Evolutionary conservation across 2,113 vertebrate genomes (phyloP).

Genomic region (Labeo rohita): DNA sequence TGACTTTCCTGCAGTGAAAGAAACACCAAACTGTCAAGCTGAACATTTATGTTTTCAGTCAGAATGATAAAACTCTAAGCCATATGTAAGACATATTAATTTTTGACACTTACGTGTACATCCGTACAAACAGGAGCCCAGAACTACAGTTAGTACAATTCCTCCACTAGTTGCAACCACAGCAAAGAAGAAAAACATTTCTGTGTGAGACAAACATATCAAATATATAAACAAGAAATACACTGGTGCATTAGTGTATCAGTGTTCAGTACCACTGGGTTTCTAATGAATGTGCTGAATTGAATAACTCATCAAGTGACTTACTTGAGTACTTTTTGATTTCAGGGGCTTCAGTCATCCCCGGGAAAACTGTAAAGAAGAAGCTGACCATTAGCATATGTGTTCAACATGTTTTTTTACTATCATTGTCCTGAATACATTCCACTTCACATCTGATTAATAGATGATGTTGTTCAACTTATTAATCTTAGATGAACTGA

Average conservation of each 20-base stretch:
- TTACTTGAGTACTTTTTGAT: background rate
- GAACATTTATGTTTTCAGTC: background rate
- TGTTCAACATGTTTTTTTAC: background rate
- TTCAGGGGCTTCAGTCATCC: background rate
- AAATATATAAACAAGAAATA: background rate
- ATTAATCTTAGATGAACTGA: background rate
- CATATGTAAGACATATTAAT: background rate
- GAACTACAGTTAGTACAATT: background rate
- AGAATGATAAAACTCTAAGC: background rate
- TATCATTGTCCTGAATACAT: background rate
- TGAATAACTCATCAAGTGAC: background rate
- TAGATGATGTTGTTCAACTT: background rate
- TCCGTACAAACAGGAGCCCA: background rate
- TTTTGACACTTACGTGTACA: slow-evolving; percentile 4
- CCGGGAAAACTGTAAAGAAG: background rate
- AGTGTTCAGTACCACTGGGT: background rate
- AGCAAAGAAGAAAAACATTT: background rate
- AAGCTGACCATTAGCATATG: background rate
- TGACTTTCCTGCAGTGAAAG: slow-evolving; percentile 2
- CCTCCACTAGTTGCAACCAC: background rate
- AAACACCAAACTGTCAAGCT: background rate
- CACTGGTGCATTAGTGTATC: background rate
- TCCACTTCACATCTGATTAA: background rate
- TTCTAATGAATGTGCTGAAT: background rate
- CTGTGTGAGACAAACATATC: background rate